Percentiles rank a stretch among this genome's conserved stretches.
phyloP scores from a whole-genome alignment of 2,797 vertebrate species.

The Tragelaphus eurycerus region DNA sequence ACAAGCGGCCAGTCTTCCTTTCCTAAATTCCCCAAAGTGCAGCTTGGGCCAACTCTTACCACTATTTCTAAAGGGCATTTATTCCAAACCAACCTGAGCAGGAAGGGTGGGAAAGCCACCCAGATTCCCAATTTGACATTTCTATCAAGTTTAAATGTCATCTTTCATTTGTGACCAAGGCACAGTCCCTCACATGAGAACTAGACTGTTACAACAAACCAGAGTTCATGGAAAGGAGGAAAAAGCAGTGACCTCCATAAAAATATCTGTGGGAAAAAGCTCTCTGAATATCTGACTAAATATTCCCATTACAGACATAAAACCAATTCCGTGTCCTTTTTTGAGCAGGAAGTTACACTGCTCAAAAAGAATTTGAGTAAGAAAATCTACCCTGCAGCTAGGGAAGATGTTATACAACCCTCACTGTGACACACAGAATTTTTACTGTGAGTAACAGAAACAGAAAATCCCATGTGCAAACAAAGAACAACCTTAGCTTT shows the following conservation, averaged over 20 bases:
- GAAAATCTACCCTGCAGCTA: conserved; percentile 30
- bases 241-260: conserved; percentile 32
- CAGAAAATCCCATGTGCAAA: background rate
- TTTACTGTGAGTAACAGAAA: background rate
- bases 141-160: background rate
- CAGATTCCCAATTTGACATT: background rate
- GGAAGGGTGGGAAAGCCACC: background rate
- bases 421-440: background rate
- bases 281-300: conserved; percentile 36
- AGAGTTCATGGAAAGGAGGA: conserved; percentile 3
- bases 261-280: conserved; percentile 65
- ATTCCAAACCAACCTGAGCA: background rate
- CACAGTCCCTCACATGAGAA: background rate
- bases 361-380: conserved; percentile 62
- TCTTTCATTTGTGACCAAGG: background rate
- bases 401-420: background rate
- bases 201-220: background rate
- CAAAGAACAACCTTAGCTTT: background rate
- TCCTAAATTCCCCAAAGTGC: background rate
- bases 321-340: conserved; percentile 20
- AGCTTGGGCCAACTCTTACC: background rate
- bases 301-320: conserved; percentile 48
- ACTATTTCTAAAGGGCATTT: background rate
- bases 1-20: background rate
- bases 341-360: conserved; percentile 56